Percentiles rank a stretch among this genome's conserved stretches.
Conservation (phyloP, 2,797 vertebrate genomes). For the Urophycis tenuis region DNA sequence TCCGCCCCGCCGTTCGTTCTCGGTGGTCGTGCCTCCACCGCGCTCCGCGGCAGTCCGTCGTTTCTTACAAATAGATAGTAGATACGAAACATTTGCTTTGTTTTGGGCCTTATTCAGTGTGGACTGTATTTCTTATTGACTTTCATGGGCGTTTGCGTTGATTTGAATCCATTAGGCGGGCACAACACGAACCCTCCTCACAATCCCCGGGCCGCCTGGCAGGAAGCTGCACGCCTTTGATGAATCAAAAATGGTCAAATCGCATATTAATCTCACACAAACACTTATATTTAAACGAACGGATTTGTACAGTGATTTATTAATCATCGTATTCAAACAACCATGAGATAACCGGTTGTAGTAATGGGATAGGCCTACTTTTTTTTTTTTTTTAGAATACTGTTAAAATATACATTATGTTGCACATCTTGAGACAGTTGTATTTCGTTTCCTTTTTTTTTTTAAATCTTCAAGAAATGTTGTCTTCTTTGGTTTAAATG, state of each 20-base stretch:
- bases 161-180: neutral
- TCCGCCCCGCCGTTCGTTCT: too few relatives aligned
- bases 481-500: neutral
- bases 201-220: neutral
- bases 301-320: too few relatives aligned
- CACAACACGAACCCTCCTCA: too few relatives aligned
- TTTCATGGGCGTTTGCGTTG: neutral
- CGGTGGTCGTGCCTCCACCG: too few relatives aligned
- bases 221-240: too few relatives aligned
- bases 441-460: neutral
- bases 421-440: too few relatives aligned
- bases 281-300: neutral
- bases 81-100: neutral
- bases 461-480: neutral
- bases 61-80: too few relatives aligned
- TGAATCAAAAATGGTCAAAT: neutral
- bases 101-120: too few relatives aligned
- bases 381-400: neutral
- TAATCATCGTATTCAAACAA: too few relatives aligned
- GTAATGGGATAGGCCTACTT: neutral
- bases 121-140: neutral
- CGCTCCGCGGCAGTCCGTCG: too few relatives aligned
- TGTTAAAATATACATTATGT: neutral
- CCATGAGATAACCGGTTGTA: too few relatives aligned
- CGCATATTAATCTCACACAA: neutral